Base-by-base conservation (phyloP, 35 echinoderm and acorn worm genomes). In the Holothuria glaberrima region DNA sequence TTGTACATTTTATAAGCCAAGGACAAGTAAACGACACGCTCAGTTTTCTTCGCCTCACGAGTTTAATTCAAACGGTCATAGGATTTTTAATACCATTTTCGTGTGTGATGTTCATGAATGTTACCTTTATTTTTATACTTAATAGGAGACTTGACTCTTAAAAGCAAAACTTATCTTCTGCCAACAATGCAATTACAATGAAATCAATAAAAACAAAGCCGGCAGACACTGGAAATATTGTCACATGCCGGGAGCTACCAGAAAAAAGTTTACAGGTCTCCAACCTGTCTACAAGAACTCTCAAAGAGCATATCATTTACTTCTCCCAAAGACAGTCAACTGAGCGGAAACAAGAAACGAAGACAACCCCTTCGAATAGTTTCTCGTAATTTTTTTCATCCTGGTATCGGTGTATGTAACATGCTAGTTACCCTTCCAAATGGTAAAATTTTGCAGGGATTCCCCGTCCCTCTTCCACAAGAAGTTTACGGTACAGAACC, bases 371-470 rank as follows among this genome's bases (percentile, higher is more conserved):
- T 78, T 25, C 41, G 26, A 48, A 78, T 41, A 22, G 24, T 48
- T 35, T 30, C 74, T 5, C 44, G 33, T 26, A n/a, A 10, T 50
- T 78, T 78, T 6, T 21, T 78, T 12, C n/a, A 7, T 78, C 4
- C 38, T 78, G 22, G 74, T 78, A 19, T 48, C 13, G 22, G 74
- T 78, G 41, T 78, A 78, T 28, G 6, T 78, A 10, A 25, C 24
- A 9, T 78, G 74, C 50, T 78, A 38, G 74, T n/a, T 78, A 48
- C 74, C 74, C 6, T 25, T 33, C 27, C 74, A 78, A 22, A 35
- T 29, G 3, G 9, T 54, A 6, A n/a, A 4, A 9, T 78, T 50
- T 78, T 78, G 74, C 10, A 48, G 21, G 26, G 24, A 22, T n/a
- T 26, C 33, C 50, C 25, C 41, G 12, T 50, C 20, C 17, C 4